Base-by-base conservation (phyloP, 2,797 vertebrate species). In the Myotis daubentonii region DNA sequence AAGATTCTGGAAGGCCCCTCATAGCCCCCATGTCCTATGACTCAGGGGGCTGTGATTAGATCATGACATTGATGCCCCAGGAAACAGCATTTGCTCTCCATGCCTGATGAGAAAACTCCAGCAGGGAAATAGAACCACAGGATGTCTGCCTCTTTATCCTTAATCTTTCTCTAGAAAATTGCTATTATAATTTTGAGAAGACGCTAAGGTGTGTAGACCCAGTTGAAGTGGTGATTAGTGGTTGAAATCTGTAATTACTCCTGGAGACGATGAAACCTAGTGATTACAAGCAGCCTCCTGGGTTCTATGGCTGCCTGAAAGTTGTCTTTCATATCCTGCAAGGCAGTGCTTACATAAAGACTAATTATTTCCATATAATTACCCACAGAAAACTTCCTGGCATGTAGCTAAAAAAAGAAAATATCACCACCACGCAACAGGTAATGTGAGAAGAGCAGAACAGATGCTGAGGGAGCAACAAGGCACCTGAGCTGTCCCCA, bases 291-390 rank as follows among this genome's bases (percentile, higher is more conserved):
- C 16, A 57, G 72, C 53, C 72, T 65, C 36, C 55, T 75, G 85
- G 68, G 90, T 53, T 90, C 76, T 92, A 68, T 17, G 76, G n/a
- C 80, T 87, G 33, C 53, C 78, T 82, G 80, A 75, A 41, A 95
- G 66, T 85, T 93, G 65, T 81, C 72, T 89, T 93, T 96, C 80
- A 93, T 83, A 95, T 90, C 41, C 68, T 89, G 53, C 51, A 93
- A 74, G 55, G 30, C 30, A 74, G 53, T 38, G 38, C 84, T 95
- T 85, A 72, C 53, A 92, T 93, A 88, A 96, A 89, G 95, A 88
- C 62, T 82, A 94, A 91, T 95, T 92, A 76, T 93, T 95, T 78
- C 38, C 38, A 60, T 41, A 28, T 76, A 89, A 76, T 91, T 87
- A 87, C 80, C 57, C 53, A 66, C 70, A 89, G 89, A 91, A 66